Conservation (phyloP, 2,888 invertebrate genomes). For the Piscicola geometra region DNA sequence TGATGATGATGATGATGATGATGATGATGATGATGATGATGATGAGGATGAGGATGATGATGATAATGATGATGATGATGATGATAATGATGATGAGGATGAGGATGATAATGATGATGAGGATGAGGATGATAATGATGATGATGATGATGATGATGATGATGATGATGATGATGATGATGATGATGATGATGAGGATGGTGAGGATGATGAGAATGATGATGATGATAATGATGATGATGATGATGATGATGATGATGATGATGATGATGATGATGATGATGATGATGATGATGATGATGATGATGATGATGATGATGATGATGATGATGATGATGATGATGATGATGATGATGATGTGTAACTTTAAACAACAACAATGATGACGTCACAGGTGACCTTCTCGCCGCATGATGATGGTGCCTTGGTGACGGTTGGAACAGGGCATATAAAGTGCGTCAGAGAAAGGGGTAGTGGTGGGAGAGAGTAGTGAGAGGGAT, state of each 20-base stretch:
- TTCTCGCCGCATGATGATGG: slow-evolving; percentile 78
- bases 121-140: slow-evolving; percentile 28
- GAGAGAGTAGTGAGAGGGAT: too few relatives aligned
- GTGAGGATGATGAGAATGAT: neutral
- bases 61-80: slow-evolving; percentile 28
- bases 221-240: slow-evolving; percentile 17
- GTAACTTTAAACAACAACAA: neutral
- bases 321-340: slow-evolving; percentile 33
- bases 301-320: slow-evolving; percentile 36
- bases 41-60: slow-evolving; percentile 12
- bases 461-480: neutral
- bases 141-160: slow-evolving; percentile 26
- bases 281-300: slow-evolving; percentile 35
- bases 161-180: slow-evolving; percentile 24
- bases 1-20: slow-evolving; percentile 30
- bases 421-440: slow-evolving; percentile 73
- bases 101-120: slow-evolving; percentile 28
- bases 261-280: slow-evolving; percentile 34
- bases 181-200: slow-evolving; percentile 10
- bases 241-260: slow-evolving; percentile 28
- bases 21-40: slow-evolving; percentile 18
- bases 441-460: slow-evolving; percentile 56
- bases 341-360: slow-evolving; percentile 35
- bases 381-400: slow-evolving; percentile 58
- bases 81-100: slow-evolving; percentile 29